These are phyloP conservation scores for Scyliorhinus canicula DNA, from an alignment of 2,797 vertebrate species.

Conservation along the genomic window DNA sequence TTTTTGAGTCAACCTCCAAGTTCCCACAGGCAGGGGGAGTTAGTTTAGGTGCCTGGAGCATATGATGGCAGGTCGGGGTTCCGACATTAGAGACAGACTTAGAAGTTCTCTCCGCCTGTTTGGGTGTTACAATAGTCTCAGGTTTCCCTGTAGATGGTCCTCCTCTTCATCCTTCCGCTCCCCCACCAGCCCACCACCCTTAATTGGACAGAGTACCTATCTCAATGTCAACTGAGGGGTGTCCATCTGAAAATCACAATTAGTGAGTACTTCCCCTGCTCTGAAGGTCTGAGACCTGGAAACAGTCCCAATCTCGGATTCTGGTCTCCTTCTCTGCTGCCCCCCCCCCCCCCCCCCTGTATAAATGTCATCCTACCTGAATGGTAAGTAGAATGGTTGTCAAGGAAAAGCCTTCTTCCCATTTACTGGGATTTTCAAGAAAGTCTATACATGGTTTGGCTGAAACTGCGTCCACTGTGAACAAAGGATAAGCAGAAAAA, in stretches of 20 bases:
- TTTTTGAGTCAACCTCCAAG: no score
- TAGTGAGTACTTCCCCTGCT: background rate
- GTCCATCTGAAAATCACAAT: background rate
- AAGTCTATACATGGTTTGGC: slow-evolving; percentile 45
- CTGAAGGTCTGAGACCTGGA: background rate
- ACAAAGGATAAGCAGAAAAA: background rate
- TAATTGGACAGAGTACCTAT: background rate
- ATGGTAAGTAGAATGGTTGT: slow-evolving; percentile 43
- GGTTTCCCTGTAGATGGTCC: no score
- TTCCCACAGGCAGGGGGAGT: no score
- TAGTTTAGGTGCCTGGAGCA: no score
- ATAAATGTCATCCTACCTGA: slow-evolving; percentile 45
- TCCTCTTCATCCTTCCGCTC: no score
- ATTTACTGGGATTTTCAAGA: slow-evolving; percentile 40
- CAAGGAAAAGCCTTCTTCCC: slow-evolving; percentile 44
- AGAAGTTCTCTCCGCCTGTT: background rate
- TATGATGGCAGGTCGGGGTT: no score
- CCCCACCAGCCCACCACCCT: background rate
- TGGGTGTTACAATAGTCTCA: background rate
- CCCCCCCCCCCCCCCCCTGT: background rate
- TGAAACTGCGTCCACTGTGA: slow-evolving; percentile 42
- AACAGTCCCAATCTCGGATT: background rate
- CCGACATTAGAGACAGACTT: no score
- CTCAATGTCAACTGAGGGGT: no score
- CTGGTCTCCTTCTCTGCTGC: no score